Evolutionary conservation across 2,113 vertebrate genomes (phyloP).

Genomic region (Tetraodon nigroviridis): DNA sequence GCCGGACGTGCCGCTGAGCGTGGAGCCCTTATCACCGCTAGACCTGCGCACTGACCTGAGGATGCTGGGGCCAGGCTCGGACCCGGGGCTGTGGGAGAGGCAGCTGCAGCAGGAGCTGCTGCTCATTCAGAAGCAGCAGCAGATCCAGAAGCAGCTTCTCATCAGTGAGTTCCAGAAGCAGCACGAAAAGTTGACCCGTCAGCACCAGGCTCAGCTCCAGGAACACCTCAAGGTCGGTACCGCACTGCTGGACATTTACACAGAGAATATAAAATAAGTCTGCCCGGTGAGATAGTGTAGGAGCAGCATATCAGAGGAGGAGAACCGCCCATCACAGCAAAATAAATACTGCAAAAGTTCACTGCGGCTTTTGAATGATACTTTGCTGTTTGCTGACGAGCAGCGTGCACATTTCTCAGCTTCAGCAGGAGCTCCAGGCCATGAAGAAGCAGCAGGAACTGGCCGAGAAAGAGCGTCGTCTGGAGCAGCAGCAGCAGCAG

Average conservation of each 20-base stretch:
- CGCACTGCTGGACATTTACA: conserved; percentile 8
- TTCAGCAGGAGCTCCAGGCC: conserved; percentile 97
- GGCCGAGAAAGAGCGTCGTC: conserved; percentile 91
- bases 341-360: conserved; percentile 22
- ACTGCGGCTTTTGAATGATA: not conserved
- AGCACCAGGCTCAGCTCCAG: conserved; percentile 97
- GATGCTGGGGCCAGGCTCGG: conserved; percentile 89
- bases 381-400: conserved; percentile 27
- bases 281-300: conserved; percentile 21
- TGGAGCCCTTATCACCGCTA: conserved; percentile 86
- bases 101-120: conserved; percentile 95
- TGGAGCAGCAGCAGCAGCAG: conserved; percentile 94
- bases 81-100: conserved; percentile 87
- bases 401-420: conserved; percentile 71
- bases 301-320: conserved; percentile 37
- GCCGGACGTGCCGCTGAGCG: conserved; percentile 79
- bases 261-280: conserved; percentile 39
- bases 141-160: conserved; percentile 96
- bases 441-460: conserved; percentile 98
- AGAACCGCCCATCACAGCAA: conserved; percentile 28
- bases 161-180: conserved; percentile 98
- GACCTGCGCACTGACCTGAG: conserved; percentile 92
- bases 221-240: conserved; percentile 93
- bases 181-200: conserved; percentile 93
- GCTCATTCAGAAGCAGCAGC: conserved; percentile 97